Evolutionary conservation across 37 sponge, comb jelly and placozoan species (phyloP), one percentile per base, ranked within the genome.

Genomic region (Agelas oroides): DNA sequence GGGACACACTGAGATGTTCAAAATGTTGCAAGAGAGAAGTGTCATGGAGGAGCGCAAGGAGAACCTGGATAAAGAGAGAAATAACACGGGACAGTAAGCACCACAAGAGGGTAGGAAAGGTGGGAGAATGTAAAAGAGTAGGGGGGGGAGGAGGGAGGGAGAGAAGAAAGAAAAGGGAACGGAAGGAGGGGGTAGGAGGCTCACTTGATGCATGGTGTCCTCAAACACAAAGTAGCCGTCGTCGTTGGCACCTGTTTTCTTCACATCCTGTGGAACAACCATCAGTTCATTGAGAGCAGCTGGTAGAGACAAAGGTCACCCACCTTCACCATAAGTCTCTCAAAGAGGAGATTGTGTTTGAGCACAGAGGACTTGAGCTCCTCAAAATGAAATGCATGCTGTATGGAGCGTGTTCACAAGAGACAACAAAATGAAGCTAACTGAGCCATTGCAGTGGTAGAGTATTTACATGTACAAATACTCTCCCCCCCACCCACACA

Each of bases 221-320:
- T 96, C 96, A 84, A 96, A 96, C 27, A 96, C 96, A 81, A 96
- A 96, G 78, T 85, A 96, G 56, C 81, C 84, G 37, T 96, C 96
- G 80, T 96, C 86, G 52, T 96, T 90, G 12, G 91, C 91, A 59
- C 88, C 87, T 52, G 81, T 91, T 17, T 76, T 71, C 66, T 87
- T 87, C 37, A 94, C 88, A 72, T 92, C 93, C 81, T 89, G 85
- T 18, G 40, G 5, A 52, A 39, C n/a, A n/a, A n/a, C 3, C 5
- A 6, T 6, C 33, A 68, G 19, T 39, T 39, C 5, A 38, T 21
- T 39, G 5, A 11, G 2, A 28, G 27, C 24, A 62, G 27, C 27
- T 13, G 2, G 27, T 62, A 27, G 5, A n/a, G 2, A 62, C 63
- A 62, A 13, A 62, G 24, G 2, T 62, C 27, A 62, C 63, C 5